Base-by-base conservation (phyloP, 2,888 invertebrate genomes). In the Zygogramma bicolorata region DNA sequence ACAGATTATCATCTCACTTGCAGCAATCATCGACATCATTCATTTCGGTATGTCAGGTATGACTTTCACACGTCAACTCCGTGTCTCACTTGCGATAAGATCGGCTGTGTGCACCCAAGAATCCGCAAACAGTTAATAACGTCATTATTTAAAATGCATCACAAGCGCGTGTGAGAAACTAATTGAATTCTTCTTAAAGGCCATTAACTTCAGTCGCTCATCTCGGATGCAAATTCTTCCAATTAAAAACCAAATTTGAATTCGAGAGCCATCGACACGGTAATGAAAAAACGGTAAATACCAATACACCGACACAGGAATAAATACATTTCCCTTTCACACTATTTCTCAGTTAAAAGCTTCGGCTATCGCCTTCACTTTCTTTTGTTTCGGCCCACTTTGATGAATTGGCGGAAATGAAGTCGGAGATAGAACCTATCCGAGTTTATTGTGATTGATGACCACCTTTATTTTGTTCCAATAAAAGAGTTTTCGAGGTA, bases 171-270 rank as follows among this genome's bases (percentile, higher is more conserved):
- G 25, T 27, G 25, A 53, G 5, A 13, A 53, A 53, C 53, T 53
- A 53, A 53, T 53, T 53, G 53, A 13, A 27, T 53, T 53, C 25
- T 53, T 53, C 53, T 25, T 27, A 53, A 25, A 53, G 53, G 27
- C 53, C 53, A 27, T 53, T 15, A 53, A 53, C 53, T 53, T 27
- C 53, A n/a, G 13, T 53, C n/a, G 53, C 53, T 53, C 53, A 53
- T 53, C 27, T 25, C 27, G 6, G 15, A 53, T 53, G 53, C 53
- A 53, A 53, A 53, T 53, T 53, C 27, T 7, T 53, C 53, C n/a
- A 22, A 53, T 53, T 53, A 27, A 53, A 53, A 53, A 53, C 25
- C 53, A 6, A 10, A 53, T 53, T 22, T 53, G 53, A 53, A 22
- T 53, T 53, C n/a, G 22, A 53, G 53, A 53, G n/a, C 53, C 53